These are phyloP conservation scores for Nematopogon swammerdamellus DNA, from an alignment of 2,888 invertebrate species.

Conservation along the genomic window DNA sequence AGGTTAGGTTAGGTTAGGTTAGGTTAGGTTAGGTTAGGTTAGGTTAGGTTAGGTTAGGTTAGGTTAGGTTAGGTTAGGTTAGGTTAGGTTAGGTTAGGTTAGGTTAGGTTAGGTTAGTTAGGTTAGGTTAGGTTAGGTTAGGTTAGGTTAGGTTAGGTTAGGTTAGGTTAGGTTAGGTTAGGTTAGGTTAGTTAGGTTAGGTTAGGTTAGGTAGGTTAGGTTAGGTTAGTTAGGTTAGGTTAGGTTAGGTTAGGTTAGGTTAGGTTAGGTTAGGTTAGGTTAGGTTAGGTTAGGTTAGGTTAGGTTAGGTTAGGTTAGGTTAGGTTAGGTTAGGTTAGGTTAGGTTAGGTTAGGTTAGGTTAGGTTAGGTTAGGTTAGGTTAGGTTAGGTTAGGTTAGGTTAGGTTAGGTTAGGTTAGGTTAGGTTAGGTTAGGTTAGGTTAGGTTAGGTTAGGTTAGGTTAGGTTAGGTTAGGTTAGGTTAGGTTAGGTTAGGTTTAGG, in stretches of 20 bases:
- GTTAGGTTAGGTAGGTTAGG: no score
- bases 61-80: no score
- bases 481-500: not conserved
- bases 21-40: no score
- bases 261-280: constrained; percentile 11
- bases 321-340: constrained; percentile 8
- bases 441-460: constrained; percentile 5
- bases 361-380: constrained; percentile 7
- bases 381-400: constrained; percentile 7
- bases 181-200: constrained; percentile 12
- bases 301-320: constrained; percentile 12
- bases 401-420: constrained; percentile 7
- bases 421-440: constrained; percentile 7
- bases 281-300: constrained; percentile 11
- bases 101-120: no score
- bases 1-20: no score
- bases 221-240: constrained; percentile 14
- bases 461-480: not conserved
- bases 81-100: no score
- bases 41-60: no score
- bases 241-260: constrained; percentile 13
- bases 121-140: no score
- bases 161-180: no score
- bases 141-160: no score
- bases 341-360: constrained; percentile 7